Conservation (phyloP, 2,113 vertebrate genomes). For the Apteryx mantelli region DNA sequence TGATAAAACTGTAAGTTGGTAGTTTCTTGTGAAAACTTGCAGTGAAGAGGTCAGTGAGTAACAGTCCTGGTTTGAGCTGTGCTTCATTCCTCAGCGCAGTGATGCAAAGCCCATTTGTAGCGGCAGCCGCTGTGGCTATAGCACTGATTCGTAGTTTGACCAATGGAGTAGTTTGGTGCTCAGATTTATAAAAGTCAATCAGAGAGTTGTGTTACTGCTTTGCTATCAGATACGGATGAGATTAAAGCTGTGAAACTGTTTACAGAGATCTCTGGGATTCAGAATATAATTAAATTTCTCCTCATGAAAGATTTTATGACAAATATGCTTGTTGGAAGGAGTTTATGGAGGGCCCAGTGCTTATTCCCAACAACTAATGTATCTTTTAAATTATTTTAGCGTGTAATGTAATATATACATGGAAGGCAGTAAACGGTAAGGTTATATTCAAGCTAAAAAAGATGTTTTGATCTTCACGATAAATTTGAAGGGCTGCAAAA, state of each 20-base stretch:
- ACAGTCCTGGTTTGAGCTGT: not conserved
- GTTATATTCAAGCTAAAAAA: not conserved
- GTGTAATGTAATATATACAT: not conserved
- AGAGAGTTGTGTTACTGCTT: not conserved
- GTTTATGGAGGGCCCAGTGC: not conserved
- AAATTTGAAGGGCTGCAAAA: not conserved
- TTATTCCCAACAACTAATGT: not conserved
- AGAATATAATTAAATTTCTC: not conserved
- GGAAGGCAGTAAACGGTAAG: not conserved
- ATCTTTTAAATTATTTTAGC: not conserved
- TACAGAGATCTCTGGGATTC: not conserved
- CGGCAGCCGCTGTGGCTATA: not conserved
- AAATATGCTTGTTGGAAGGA: not conserved
- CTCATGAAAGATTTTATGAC: not conserved
- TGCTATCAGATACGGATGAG: not conserved
- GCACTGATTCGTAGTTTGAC: not conserved
- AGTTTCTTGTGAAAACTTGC: not conserved
- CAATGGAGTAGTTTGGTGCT: not conserved
- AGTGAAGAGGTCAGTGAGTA: not conserved
- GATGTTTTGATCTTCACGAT: not conserved
- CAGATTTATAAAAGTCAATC: not conserved
- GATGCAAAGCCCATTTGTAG: not conserved
- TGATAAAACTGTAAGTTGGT: not conserved
- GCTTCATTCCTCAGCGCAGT: not conserved
- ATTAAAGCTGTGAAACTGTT: not conserved